Percentiles rank a stretch among this genome's conserved stretches.
Conservation (phyloP, 2,113 vertebrate genomes). For the Aramus guarauna region DNA sequence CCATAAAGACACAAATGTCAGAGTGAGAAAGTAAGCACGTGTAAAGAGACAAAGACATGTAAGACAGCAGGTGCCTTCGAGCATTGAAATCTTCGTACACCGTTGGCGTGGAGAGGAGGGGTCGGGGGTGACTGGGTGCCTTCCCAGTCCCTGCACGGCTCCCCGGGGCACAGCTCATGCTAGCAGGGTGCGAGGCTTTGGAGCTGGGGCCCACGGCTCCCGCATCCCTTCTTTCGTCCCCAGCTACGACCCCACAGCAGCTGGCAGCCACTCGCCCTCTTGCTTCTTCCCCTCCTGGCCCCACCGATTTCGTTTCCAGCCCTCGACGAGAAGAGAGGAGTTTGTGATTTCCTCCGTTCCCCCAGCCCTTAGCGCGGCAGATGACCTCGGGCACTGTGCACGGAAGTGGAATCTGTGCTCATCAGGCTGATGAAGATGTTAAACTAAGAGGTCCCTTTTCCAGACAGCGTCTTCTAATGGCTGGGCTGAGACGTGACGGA, state of each 20-base stretch:
- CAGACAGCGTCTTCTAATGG: rapidly evolving
- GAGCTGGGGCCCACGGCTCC: rapidly evolving
- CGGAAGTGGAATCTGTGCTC: not conserved
- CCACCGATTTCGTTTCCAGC: not conserved
- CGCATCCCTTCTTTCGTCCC: not conserved
- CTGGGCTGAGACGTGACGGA: not conserved
- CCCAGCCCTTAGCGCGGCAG: not conserved
- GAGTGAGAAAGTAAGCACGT: not conserved
- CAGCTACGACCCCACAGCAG: rapidly evolving
- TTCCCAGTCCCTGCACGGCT: not conserved
- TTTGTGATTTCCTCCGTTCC: not conserved
- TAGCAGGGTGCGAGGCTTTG: not conserved
- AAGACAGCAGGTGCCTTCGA: not conserved
- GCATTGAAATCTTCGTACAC: not conserved
- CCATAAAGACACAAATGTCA: not conserved
- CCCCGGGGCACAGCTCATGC: no score
- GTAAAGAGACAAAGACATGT: not conserved
- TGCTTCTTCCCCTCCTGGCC: not conserved
- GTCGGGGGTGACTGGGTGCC: no score
- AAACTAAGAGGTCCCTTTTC: not conserved
- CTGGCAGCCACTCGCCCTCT: not conserved
- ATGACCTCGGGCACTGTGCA: no score
- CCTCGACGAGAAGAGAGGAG: not conserved
- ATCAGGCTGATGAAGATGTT: not conserved
- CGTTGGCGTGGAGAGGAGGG: not conserved